Base-by-base conservation (phyloP, 2,797 vertebrate species). In the Pseudochaenichthys georgianus region DNA sequence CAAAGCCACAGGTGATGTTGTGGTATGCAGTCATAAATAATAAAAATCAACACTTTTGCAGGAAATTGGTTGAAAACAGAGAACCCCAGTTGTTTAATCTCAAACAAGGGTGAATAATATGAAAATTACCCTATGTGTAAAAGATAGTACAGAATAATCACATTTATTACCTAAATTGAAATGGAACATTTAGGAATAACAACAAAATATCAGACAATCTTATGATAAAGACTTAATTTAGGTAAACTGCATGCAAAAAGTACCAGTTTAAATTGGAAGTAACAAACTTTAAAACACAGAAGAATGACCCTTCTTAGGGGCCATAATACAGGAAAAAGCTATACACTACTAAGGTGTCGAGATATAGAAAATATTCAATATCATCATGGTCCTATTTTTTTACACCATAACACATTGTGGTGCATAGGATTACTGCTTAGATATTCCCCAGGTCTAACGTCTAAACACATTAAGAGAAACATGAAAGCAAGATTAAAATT, bases 81-180 rank as follows among this genome's bases (percentile, higher is more conserved):
- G 21, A 50, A 52, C 34, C 42, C 17, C 28, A 19, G 9, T 0
- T 2, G 75, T 38, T 83, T 83, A 79, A 69, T 83, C 43, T 65
- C 41, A 53, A 64, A 70, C 53, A 47, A 17, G 19, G 3, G 5
- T 41, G 13, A 43, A 52, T 15, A 41, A 55, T 3, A 67, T 41
- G 46, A 45, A 54, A 17, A 65, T 52, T 46, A 21, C 3, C n/a
- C 12, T 2, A 10, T 17, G 13, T 55, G 6, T 9, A 64, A 73
- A 75, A 21, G 10, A 64, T 5, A 13, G 31, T 23, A 42, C 13
- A 52, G 52, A 57, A 34, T 62, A 38, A 28, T 43, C 3, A 43
- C 4, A 16, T 65, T 21, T 4, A 12, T 1, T 43, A 15, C 11
- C 4, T 9, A 28, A 23, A 17, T 4, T 21, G 5, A 17, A 34